Conservation (phyloP, 2,113 vertebrate genomes). For the Hippocampus mohnikei region DNA sequence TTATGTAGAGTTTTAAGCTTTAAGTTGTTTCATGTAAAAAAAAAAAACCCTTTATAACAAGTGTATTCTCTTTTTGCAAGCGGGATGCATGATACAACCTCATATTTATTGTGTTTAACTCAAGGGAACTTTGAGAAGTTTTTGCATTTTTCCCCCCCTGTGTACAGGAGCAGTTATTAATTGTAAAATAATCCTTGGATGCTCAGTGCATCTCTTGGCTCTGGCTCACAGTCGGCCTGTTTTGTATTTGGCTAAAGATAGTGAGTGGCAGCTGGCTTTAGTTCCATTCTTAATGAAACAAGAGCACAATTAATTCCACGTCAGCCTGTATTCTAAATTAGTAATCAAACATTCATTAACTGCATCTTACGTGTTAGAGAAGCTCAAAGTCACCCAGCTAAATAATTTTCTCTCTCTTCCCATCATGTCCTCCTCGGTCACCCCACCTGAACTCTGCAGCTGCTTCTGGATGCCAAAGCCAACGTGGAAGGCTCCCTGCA, state of each 20-base stretch:
- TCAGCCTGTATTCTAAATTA: neutral
- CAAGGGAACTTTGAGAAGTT: neutral
- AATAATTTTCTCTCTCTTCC: neutral
- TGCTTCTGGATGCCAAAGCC: slow-evolving; percentile 91
- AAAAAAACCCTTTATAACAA: no score
- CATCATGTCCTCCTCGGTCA: neutral
- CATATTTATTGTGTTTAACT: neutral
- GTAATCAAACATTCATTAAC: neutral
- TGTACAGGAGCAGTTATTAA: neutral
- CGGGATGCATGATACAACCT: neutral
- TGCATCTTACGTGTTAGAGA: slow-evolving; percentile 3
- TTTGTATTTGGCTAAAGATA: slow-evolving; percentile 6
- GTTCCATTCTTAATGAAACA: neutral
- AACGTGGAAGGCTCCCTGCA: slow-evolving; percentile 96
- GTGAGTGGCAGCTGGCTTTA: slow-evolving; percentile 1
- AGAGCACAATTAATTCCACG: neutral
- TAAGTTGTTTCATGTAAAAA: no score
- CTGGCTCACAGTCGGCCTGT: neutral
- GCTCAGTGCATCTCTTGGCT: neutral
- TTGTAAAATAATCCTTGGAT: slow-evolving; percentile 1
- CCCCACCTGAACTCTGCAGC: slow-evolving; percentile 67
- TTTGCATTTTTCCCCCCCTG: neutral
- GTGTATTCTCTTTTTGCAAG: neutral
- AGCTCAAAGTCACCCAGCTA: neutral
- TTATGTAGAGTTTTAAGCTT: neutral